These are phyloP conservation scores for Bombus waltoni DNA, from an alignment of 1,140 invertebrate species.

Conservation along the genomic window DNA sequence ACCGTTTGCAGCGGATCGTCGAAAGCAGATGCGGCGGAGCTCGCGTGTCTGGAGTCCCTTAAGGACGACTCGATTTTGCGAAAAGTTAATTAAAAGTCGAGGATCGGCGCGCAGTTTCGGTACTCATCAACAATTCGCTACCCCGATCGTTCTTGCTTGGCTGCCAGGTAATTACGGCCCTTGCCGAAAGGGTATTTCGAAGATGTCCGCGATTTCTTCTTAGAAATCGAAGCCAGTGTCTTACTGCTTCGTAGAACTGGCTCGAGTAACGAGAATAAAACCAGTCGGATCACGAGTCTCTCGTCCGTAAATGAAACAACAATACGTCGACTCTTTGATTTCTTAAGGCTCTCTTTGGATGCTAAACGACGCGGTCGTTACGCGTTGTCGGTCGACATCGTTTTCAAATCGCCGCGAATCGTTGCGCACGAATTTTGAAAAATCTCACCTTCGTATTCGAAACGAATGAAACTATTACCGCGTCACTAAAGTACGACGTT, in stretches of 20 bases:
- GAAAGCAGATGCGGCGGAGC: conserved; percentile 37
- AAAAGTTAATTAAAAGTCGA: conserved; percentile 64
- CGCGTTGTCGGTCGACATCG: too few species aligned
- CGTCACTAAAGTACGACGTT: too few species aligned
- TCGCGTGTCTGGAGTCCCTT: conserved; percentile 51
- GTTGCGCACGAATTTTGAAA: too few species aligned
- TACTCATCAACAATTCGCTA: conserved; percentile 76
- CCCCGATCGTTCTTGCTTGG: conserved; percentile 48
- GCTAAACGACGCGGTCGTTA: too few species aligned
- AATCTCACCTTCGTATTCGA: too few species aligned
- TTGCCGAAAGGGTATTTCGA: conserved; percentile 22
- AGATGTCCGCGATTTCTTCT: conserved; percentile 29
- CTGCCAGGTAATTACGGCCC: conserved; percentile 42
- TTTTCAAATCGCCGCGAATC: too few species aligned
- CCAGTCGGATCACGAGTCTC: neutral
- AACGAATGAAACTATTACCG: too few species aligned
- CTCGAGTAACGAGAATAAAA: neutral
- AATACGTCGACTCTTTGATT: neutral
- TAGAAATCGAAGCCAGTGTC: neutral
- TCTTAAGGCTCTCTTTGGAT: neutral
- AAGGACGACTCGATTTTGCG: conserved; percentile 48
- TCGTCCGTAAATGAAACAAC: neutral
- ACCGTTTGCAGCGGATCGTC: neutral
- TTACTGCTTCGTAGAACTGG: neutral
- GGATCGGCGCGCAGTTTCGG: conserved; percentile 52